A percentile compares a stretch with the other conserved stretches of the same genome.
Conservation (phyloP, 64 coral and sea anemone genomes). For the Stylophora pistillata region DNA sequence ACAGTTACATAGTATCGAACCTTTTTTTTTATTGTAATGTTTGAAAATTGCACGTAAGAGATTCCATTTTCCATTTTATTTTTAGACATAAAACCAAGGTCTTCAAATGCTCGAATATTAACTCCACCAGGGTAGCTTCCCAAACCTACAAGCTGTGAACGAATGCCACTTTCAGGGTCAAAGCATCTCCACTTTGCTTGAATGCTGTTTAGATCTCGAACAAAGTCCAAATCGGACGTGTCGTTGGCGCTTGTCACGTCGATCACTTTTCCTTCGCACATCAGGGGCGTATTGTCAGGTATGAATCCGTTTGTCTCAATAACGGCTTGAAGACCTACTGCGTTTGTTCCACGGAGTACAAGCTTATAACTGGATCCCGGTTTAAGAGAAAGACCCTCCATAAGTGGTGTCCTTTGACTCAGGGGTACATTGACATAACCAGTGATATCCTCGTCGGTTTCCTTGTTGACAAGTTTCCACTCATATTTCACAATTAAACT, state of each 20-base stretch:
- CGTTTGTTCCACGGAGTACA: conserved; percentile 78
- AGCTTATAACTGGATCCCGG: conserved; percentile 65
- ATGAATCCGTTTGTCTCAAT: conserved; percentile 73
- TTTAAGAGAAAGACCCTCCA: conserved; percentile 66
- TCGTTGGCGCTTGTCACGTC: conserved; percentile 61
- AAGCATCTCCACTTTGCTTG: conserved; percentile 65
- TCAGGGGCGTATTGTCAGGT: conserved; percentile 67
- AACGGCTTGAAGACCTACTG: conserved; percentile 66
- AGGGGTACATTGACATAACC: conserved; percentile 68
- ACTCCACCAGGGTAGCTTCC: conserved; percentile 90
- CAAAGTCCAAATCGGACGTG: conserved; percentile 72
- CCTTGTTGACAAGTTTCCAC: conserved; percentile 71
- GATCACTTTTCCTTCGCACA: conserved; percentile 32
- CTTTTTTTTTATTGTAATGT: conserved; percentile 52
- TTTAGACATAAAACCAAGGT: neutral
- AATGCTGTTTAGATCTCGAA: conserved; percentile 56
- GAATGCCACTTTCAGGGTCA: conserved; percentile 74
- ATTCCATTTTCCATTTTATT: conserved; percentile 16
- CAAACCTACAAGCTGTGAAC: conserved; percentile 57
- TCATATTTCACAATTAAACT: conserved; percentile 85
- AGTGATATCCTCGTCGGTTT: conserved; percentile 53
- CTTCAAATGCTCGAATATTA: conserved; percentile 63
- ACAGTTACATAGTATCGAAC: conserved; percentile 81
- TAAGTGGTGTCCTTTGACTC: conserved; percentile 74
- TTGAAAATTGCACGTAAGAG: conserved; percentile 24